Percentiles rank a stretch among this genome's conserved stretches.
Evolutionary conservation across 2,113 vertebrate species (phyloP).

Genomic region (Eretmochelys imbricata): DNA sequence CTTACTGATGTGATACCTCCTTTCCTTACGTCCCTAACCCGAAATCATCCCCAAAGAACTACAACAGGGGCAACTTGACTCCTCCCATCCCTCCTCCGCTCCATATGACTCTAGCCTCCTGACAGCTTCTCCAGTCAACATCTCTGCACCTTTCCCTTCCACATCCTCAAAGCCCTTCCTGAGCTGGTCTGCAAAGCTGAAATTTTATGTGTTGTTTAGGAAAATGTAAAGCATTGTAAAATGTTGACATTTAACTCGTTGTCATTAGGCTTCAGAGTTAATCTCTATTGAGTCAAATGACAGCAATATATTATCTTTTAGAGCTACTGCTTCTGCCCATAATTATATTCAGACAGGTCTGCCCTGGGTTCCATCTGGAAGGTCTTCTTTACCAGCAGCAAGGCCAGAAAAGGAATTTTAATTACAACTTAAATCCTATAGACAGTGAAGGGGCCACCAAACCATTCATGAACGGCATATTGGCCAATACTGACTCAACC

Average conservation of each 20-base stretch:
- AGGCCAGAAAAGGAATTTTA: not conserved
- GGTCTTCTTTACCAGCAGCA: not conserved
- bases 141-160: too few relatives aligned
- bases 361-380: not conserved
- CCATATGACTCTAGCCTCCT: too few relatives aligned
- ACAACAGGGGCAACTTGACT: not conserved
- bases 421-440: not conserved
- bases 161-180: too few relatives aligned
- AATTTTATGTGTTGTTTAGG: too few relatives aligned
- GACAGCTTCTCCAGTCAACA: too few relatives aligned
- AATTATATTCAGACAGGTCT: too few relatives aligned
- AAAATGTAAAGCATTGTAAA: too few relatives aligned
- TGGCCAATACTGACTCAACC: not conserved
- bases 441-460: not conserved
- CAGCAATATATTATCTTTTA: not conserved
- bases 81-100: not conserved
- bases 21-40: rapidly evolving
- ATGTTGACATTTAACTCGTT: too few relatives aligned
- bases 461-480: not conserved
- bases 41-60: not conserved
- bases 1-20: rapidly evolving
- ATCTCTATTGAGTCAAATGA: not conserved
- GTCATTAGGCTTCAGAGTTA: not conserved
- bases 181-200: too few relatives aligned
- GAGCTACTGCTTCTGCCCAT: not conserved